These are phyloP conservation scores for Drosophila affinis DNA, from an alignment of 2,888 invertebrate species.

Conservation along the genomic window DNA sequence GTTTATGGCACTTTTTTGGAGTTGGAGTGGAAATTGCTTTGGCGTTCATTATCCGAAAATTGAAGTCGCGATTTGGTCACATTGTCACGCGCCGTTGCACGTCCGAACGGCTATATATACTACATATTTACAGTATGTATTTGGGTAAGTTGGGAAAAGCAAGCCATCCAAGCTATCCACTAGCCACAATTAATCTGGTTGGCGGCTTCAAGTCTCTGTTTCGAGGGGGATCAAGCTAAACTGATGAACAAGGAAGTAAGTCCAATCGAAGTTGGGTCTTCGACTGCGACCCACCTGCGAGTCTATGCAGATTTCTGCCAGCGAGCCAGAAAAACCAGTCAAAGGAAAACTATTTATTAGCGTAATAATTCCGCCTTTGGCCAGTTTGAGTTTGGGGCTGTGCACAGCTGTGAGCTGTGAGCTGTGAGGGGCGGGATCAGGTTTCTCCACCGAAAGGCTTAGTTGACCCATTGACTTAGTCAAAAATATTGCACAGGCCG, in stretches of 20 bases:
- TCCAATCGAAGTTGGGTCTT: constrained; percentile 34
- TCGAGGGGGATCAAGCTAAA: constrained; percentile 34
- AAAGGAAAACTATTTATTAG: constrained; percentile 67
- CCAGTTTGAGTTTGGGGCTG: constrained; percentile 28
- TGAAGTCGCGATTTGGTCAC: constrained; percentile 30
- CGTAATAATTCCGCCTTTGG: constrained; percentile 73
- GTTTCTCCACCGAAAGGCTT: not conserved
- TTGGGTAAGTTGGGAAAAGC: not conserved
- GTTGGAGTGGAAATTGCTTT: constrained; percentile 29
- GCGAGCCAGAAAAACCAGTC: constrained; percentile 71
- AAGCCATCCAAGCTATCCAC: constrained; percentile 33
- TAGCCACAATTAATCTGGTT: constrained; percentile 52
- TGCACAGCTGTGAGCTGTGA: constrained; percentile 37
- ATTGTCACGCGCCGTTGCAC: constrained; percentile 69
- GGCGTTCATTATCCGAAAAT: constrained; percentile 21
- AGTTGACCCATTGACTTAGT: constrained; percentile 74
- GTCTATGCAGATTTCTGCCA: constrained; percentile 65
- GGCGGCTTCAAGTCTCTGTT: constrained; percentile 29
- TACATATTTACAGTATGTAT: not conserved
- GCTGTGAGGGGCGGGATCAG: constrained; percentile 35
- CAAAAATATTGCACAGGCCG: constrained; percentile 44
- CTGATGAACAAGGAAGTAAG: constrained; percentile 72
- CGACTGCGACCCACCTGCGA: constrained; percentile 47
- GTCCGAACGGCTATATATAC: constrained; percentile 24
- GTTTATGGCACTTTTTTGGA: constrained; percentile 38